phyloP scores from a whole-genome alignment of 2,888 invertebrate genomes.

The Mythimna albipuncta region DNA sequence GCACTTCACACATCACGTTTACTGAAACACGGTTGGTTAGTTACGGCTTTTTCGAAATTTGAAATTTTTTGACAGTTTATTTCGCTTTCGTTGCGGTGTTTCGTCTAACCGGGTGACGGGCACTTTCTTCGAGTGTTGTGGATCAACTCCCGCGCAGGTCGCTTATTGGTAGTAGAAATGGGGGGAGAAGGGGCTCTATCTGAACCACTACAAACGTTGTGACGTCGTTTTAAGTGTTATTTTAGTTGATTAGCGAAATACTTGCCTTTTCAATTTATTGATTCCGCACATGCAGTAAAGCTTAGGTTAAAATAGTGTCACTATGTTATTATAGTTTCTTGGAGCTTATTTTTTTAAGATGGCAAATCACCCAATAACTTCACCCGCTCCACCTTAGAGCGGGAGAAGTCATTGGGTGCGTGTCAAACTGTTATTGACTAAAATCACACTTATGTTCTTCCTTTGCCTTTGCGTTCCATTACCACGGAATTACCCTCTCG shows the following conservation, averaged over 20 bases:
- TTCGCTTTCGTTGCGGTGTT: conserved; percentile 32
- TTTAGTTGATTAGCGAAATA: background rate
- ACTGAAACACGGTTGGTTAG: conserved; percentile 28
- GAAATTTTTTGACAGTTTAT: conserved; percentile 34
- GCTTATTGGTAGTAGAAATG: conserved; percentile 73
- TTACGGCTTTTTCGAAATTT: conserved; percentile 24
- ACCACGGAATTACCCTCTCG: too few relatives aligned
- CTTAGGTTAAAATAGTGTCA: too few relatives aligned
- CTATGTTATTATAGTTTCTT: background rate
- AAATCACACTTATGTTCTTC: too few relatives aligned
- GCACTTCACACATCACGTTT: conserved; percentile 44
- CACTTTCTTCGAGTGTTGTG: conserved; percentile 78
- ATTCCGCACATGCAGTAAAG: background rate
- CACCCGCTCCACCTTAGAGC: too few relatives aligned
- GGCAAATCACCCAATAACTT: too few relatives aligned
- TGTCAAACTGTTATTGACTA: too few relatives aligned
- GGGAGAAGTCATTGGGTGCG: too few relatives aligned
- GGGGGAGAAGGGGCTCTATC: conserved; percentile 70
- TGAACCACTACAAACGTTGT: conserved; percentile 9
- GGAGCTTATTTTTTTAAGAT: too few relatives aligned
- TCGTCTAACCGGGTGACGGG: conserved; percentile 66
- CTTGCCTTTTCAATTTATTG: conserved; percentile 4
- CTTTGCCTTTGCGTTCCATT: too few relatives aligned
- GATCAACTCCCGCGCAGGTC: conserved; percentile 77
- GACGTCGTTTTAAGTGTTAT: conserved; percentile 20